Base-by-base conservation (phyloP, 2,113 vertebrate genomes). In the Brachyistius frenatus region DNA sequence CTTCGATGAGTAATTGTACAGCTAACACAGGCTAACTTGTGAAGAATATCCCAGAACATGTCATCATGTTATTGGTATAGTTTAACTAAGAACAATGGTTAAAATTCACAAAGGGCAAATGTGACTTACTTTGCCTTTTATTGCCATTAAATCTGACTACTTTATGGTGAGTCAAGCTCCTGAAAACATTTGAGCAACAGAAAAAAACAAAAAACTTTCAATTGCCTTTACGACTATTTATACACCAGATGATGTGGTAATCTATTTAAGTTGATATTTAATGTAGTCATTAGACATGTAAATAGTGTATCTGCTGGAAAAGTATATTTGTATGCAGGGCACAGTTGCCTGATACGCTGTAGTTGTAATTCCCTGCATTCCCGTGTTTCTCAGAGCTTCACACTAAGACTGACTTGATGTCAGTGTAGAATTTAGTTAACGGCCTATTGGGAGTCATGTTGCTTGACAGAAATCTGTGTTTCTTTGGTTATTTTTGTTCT, bases 201-300 rank as follows among this genome's bases (percentile, higher is more conserved):
- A 39, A 56, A 32, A 31, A 46, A 72, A n/a, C n/a, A n/a, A 56
- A 35, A 47, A 23, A 3, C n/a, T 55, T 39, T 41, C 67, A 78
- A 36, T 5, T 68, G 49, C 66, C 76, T 87, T 84, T 76, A 55
- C 52, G 53, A 65, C 46, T 88, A 84, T 88, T 84, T 88, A 89
- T 87, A 75, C 64, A 65, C 39, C 44, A 66, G 53, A 85, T 72
- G 58, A 56, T 76, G 73, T 76, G 73, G 68, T 72, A 37, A 70
- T 63, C 57, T 86, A 87, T 89, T 86, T 80, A 84, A 82, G 73
- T 73, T 65, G 69, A 55, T 89, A 84, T 89, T 87, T 89, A 88
- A 88, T 67, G 44, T 65, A 58, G 63, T 60, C 63, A 57, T 67
- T 63, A 52, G 37, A 72, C 30, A 41, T 92, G 88, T 93, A 89